Base-by-base conservation (phyloP, 2,888 invertebrate genomes). In the Barypeithes pellucidus region DNA sequence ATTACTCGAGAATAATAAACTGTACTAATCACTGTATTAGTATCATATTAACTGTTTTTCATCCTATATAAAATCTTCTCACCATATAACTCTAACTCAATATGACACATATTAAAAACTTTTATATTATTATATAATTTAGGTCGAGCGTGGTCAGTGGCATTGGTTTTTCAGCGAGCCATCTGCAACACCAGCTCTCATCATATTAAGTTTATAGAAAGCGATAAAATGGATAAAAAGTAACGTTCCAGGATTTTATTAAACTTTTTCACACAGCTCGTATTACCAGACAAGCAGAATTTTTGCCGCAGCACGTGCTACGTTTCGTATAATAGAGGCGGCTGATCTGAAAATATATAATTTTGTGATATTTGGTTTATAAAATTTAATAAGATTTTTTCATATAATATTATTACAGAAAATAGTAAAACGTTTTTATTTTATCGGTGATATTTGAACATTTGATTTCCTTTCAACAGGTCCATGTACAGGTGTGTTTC, bases 171-270 rank as follows among this genome's bases (percentile, higher is more conserved):
- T 62, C 43, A 29, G 14, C 45, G 45, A 29, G 12, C 62, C 62
- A 62, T 62, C 62, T 62, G 62, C 24, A 43, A 16, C 62, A 43
- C 45, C 16, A 33, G 62, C 62, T 43, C 24, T 62, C 62, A 24
- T 43, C 62, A 47, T 33, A 62, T 62, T 62, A 62, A 62, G 45
- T 62, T 62, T 62, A 62, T 62, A 62, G 62, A 62, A 62, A 62
- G 62, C 62, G 62, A 62, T 62, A 62, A 45, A 62, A 62, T 57
- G 62, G 43, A 62, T 43, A 62, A 62, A 62, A 62, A 62, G 62
- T 62, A 62, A 18, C 62, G 62, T 29, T 62, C 33, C 45, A 33
- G 62, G 62, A 62, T 62, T 62, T 62, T 62, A 62, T 62, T 62
- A 62, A 62, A 62, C 18, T 43, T 62, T 62, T 62, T 62, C 45